Conservation (phyloP, 2,888 invertebrate species). For the Pterostichus niger region DNA sequence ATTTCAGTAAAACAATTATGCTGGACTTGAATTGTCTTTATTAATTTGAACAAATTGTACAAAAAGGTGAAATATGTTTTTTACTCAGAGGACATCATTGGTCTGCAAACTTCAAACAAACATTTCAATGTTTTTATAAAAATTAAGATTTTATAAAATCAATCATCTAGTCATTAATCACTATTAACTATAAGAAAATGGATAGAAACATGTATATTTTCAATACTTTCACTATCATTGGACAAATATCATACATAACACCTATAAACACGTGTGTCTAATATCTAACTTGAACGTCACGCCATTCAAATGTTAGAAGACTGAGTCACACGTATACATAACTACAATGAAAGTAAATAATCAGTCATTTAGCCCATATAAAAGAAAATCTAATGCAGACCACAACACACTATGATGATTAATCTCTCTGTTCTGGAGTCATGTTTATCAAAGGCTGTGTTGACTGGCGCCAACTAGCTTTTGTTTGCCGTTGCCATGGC, state of each 20-base stretch:
- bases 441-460: neutral
- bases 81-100: too few species aligned
- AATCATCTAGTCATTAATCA: too few species aligned
- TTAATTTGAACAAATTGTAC: too few species aligned
- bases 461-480: constrained; percentile 8
- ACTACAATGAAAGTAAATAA: neutral
- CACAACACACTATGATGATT: neutral
- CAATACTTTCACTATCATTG: neutral
- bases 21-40: too few species aligned
- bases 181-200: too few species aligned
- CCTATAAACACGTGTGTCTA: neutral
- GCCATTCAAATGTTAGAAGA: neutral
- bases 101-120: too few species aligned
- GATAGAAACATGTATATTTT: neutral
- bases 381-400: neutral
- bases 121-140: too few species aligned
- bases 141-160: too few species aligned
- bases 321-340: neutral
- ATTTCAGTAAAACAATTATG: too few species aligned
- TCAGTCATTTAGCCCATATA: neutral
- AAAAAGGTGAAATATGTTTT: too few species aligned
- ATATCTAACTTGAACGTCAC: neutral
- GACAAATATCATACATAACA: neutral
- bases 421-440: constrained; percentile 2
- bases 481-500: constrained; percentile 15